These are phyloP conservation scores for Scaptodrosophila latifasciaeformis DNA, from an alignment of 2,888 invertebrate genomes.

Conservation along the genomic window DNA sequence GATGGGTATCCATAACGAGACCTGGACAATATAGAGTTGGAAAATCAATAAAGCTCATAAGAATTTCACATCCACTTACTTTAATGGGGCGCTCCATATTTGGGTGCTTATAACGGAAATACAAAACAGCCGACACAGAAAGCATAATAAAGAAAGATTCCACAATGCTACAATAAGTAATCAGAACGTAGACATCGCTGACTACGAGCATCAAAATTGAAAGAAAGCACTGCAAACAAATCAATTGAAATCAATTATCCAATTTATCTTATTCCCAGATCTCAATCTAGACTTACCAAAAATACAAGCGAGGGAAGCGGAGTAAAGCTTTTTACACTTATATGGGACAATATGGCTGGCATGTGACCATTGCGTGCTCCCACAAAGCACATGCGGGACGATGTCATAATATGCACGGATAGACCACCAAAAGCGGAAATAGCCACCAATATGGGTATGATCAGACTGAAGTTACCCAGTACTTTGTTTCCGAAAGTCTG, in stretches of 20 bases:
- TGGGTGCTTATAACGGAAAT: conserved; percentile 87
- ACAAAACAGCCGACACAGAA: conserved; percentile 89
- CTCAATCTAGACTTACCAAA: conserved; percentile 81
- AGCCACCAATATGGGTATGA: conserved; percentile 94
- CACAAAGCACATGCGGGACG: conserved; percentile 92
- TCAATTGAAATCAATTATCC: conserved; percentile 30
- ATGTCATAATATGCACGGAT: conserved; percentile 96
- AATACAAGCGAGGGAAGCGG: conserved; percentile 89
- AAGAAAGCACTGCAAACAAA: conserved; percentile 81
- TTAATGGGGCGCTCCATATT: conserved; percentile 88
- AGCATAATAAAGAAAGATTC: conserved; percentile 94
- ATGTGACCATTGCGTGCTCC: conserved; percentile 94
- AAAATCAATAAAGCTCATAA: too few relatives aligned
- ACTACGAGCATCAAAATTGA: conserved; percentile 90
- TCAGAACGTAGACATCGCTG: conserved; percentile 88
- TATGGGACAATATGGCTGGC: conserved; percentile 86
- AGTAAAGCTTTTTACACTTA: conserved; percentile 84
- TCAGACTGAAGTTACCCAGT: conserved; percentile 83
- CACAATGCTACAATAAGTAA: conserved; percentile 93
- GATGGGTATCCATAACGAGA: conserved; percentile 84
- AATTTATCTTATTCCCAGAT: conserved; percentile 29
- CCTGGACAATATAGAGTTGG: too few relatives aligned
- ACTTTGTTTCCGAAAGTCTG: conserved; percentile 89
- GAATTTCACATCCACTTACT: conserved; percentile 76
- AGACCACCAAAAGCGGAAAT: conserved; percentile 94